These are phyloP conservation scores for Drosophila barbarae DNA, from an alignment of 2,888 invertebrate species.

Conservation along the genomic window DNA sequence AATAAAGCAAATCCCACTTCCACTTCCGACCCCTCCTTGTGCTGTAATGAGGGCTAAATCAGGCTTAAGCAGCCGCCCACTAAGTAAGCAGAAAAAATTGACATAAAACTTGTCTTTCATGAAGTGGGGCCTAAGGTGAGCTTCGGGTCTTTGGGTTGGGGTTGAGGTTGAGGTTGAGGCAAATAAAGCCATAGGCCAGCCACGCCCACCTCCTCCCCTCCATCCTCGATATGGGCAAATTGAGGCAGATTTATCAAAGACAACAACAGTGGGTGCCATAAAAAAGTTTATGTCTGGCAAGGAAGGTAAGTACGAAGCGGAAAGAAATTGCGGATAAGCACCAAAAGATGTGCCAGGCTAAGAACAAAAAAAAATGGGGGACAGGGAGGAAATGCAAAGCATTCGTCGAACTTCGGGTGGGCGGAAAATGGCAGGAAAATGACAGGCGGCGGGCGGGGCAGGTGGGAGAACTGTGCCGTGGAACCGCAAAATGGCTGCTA, in stretches of 20 bases:
- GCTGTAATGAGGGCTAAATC: conserved; percentile 78
- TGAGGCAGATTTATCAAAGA: conserved; percentile 78
- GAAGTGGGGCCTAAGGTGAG: conserved; percentile 38
- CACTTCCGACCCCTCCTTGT: conserved; percentile 14
- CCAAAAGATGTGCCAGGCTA: conserved; percentile 53
- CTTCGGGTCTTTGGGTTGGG: not conserved
- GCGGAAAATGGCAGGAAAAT: conserved; percentile 26
- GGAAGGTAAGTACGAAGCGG: conserved; percentile 61
- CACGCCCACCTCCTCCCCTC: conserved; percentile 23
- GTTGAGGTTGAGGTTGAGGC: conserved; percentile 18
- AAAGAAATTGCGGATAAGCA: conserved; percentile 74
- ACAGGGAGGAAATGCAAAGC: conserved; percentile 52
- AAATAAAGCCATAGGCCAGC: conserved; percentile 72
- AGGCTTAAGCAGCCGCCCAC: conserved; percentile 73
- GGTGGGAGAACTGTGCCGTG: conserved; percentile 41
- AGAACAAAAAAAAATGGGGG: not conserved
- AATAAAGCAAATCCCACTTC: conserved; percentile 78
- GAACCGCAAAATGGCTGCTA: conserved; percentile 79
- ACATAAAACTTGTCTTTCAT: conserved; percentile 68
- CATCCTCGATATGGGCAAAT: conserved; percentile 67
- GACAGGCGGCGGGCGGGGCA: conserved; percentile 13
- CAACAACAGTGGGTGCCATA: conserved; percentile 72
- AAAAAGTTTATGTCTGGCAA: conserved; percentile 76
- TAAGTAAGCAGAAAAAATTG: conserved; percentile 61
- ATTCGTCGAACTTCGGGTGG: conserved; percentile 49